These are phyloP conservation scores for Miichthys miiuy DNA, from an alignment of 2,797 vertebrate species.

Conservation along the genomic window DNA sequence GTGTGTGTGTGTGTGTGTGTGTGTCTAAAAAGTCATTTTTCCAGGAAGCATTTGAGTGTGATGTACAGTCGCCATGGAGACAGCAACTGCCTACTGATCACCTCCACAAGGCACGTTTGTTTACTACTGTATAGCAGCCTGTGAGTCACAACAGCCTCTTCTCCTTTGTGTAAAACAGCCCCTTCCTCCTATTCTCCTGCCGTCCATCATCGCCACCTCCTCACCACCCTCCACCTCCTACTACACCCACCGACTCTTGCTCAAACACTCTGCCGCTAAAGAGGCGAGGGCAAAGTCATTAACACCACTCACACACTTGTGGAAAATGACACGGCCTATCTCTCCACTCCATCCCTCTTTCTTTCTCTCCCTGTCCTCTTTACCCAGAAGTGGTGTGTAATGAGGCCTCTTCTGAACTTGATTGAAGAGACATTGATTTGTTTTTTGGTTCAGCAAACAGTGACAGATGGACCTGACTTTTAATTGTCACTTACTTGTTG, in stretches of 20 bases:
- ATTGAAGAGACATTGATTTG: slow-evolving; percentile 32
- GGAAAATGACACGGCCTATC: slow-evolving; percentile 36
- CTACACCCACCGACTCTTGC: slow-evolving; percentile 31
- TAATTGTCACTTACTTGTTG: slow-evolving; percentile 3
- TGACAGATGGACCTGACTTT: slow-evolving; percentile 19
- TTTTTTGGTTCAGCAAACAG: slow-evolving; percentile 21
- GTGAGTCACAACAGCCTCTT: slow-evolving; percentile 72
- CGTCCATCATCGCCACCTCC: slow-evolving; percentile 16
- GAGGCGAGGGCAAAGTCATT: slow-evolving; percentile 53
- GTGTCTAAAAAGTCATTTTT: slow-evolving; percentile 30
- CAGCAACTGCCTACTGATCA: slow-evolving; percentile 54
- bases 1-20: not conserved
- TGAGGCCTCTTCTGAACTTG: slow-evolving; percentile 20
- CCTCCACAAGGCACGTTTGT: slow-evolving; percentile 67
- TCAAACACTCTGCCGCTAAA: slow-evolving; percentile 54
- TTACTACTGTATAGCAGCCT: slow-evolving; percentile 46
- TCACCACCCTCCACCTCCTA: not conserved
- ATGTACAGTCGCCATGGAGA: slow-evolving; percentile 68
- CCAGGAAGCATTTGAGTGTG: slow-evolving; percentile 39
- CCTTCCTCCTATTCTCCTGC: slow-evolving; percentile 26
- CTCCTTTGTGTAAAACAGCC: not conserved
- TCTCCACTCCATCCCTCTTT: slow-evolving; percentile 12
- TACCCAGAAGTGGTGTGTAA: slow-evolving; percentile 21
- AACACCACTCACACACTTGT: slow-evolving; percentile 26
- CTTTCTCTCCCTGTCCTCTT: slow-evolving; percentile 14